Conservation (phyloP, 2,113 vertebrate species). For the Myotis lucifugus region DNA sequence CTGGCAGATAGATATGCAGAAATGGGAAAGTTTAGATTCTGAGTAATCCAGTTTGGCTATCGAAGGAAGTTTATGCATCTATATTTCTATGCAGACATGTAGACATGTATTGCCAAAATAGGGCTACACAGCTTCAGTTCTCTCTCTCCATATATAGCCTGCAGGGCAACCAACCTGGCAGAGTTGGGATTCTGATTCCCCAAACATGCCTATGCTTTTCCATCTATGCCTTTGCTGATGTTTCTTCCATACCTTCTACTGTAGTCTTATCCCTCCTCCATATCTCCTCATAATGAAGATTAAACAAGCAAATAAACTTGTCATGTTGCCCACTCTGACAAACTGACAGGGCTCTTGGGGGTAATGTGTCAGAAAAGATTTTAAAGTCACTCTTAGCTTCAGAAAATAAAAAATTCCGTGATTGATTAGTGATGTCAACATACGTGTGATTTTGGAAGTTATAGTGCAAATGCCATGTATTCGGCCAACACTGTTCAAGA, state of each 20-base stretch:
- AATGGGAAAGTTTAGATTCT: neutral
- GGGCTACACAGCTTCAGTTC: neutral
- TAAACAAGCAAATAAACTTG: neutral
- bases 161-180: neutral
- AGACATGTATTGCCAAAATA: neutral
- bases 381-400: neutral
- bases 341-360: neutral
- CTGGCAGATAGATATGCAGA: neutral
- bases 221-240: neutral
- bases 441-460: neutral
- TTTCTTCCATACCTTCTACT: neutral
- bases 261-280: rapidly evolving
- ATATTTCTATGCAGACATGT: neutral
- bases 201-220: neutral
- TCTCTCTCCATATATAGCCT: neutral
- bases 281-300: neutral
- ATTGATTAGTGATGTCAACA: neutral
- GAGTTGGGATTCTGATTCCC: neutral
- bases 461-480: neutral
- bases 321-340: neutral
- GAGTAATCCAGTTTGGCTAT: neutral
- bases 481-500: neutral
- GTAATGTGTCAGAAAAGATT: neutral
- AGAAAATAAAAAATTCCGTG: neutral
- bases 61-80: neutral